Evolutionary conservation across 2,113 vertebrate genomes (phyloP).

Genomic region (Salminus brasiliensis): DNA sequence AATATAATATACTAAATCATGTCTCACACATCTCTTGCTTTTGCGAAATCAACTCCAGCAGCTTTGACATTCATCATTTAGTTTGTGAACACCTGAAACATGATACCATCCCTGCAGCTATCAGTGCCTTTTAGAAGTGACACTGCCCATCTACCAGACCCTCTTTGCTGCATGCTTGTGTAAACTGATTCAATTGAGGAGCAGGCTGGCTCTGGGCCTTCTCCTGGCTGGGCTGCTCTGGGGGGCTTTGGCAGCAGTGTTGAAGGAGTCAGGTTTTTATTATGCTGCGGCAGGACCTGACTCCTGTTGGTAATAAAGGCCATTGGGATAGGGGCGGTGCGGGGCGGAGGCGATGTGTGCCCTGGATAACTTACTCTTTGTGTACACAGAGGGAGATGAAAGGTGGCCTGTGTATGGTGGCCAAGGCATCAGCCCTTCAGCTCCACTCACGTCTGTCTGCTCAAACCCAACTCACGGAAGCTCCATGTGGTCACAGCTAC

Average conservation of each 20-base stretch:
- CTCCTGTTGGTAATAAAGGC: slow-evolving; percentile 77
- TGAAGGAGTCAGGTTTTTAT: slow-evolving; percentile 77
- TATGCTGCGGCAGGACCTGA: slow-evolving; percentile 76
- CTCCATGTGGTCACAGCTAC: background rate
- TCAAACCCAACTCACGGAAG: background rate
- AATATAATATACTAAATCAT: no score
- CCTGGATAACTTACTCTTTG: slow-evolving; percentile 90
- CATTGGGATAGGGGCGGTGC: slow-evolving; percentile 48
- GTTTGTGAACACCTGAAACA: slow-evolving; percentile 12
- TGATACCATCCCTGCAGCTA: background rate
- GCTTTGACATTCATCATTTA: background rate
- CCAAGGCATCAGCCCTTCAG: slow-evolving; percentile 78
- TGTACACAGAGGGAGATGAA: slow-evolving; percentile 88
- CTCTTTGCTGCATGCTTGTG: slow-evolving; percentile 9
- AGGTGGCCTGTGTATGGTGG: slow-evolving; percentile 83
- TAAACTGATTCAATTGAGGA: slow-evolving; percentile 45
- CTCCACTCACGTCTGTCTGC: slow-evolving; percentile 73
- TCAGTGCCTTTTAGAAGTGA: slow-evolving; percentile 23
- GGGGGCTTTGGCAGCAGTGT: slow-evolving; percentile 67
- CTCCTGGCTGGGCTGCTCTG: slow-evolving; percentile 44
- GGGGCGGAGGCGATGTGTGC: slow-evolving; percentile 22
- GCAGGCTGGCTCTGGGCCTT: background rate
- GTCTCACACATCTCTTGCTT: no score
- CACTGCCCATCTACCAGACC: slow-evolving; percentile 4
- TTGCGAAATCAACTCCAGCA: no score